Conservation (phyloP, 2,888 invertebrate species). For the Elgonia sp. region DNA sequence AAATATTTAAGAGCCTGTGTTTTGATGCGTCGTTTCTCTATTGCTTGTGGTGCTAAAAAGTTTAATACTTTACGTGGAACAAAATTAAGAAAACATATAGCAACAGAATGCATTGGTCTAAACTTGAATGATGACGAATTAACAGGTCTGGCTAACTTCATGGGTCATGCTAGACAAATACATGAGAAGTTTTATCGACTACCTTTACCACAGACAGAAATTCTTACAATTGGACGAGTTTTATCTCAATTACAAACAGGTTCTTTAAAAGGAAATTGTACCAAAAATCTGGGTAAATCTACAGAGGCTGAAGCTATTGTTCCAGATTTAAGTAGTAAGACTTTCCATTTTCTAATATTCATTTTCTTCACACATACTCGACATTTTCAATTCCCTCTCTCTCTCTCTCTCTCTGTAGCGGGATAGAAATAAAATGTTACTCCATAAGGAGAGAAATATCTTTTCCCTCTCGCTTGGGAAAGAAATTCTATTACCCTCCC, state of each 20-base stretch:
- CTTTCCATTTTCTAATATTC: no score
- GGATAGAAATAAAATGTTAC: no score
- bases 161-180: slow-evolving; percentile 52
- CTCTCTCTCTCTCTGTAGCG: no score
- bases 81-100: slow-evolving; percentile 53
- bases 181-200: slow-evolving; percentile 53
- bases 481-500: no score
- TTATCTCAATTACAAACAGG: slow-evolving; percentile 26
- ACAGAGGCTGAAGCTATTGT: no score
- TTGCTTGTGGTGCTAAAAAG: slow-evolving; percentile 7
- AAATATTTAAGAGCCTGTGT: slow-evolving; percentile 13
- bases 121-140: slow-evolving; percentile 32
- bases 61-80: slow-evolving; percentile 41
- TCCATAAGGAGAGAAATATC: no score
- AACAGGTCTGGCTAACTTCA: slow-evolving; percentile 37
- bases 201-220: slow-evolving; percentile 17
- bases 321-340: no score
- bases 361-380: no score
- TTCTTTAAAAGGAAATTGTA: no score
- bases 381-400: no score
- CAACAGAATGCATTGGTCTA: slow-evolving; percentile 31
- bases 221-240: slow-evolving; percentile 17
- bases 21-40: slow-evolving; percentile 30
- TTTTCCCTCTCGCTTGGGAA: no score
- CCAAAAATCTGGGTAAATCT: no score